phyloP scores from a whole-genome alignment of 2,113 vertebrate species.

The Eudyptes chrysolophus region DNA sequence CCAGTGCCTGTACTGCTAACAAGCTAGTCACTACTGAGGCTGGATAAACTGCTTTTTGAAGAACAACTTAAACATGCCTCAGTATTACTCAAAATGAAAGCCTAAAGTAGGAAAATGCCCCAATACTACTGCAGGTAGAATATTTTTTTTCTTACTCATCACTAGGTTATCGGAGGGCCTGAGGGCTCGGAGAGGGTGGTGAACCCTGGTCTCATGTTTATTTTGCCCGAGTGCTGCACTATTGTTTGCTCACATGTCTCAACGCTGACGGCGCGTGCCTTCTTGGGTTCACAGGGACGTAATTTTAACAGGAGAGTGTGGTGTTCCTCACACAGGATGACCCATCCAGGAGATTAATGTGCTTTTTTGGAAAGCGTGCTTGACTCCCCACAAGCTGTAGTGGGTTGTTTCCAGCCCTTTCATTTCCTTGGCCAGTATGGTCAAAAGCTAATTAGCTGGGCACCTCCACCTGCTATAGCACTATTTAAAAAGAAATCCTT shows the following conservation, averaged over 20 bases:
- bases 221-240: not conserved
- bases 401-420: not conserved
- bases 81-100: not conserved
- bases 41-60: not conserved
- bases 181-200: not conserved
- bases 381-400: not conserved
- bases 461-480: not conserved
- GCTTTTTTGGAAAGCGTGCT: not conserved
- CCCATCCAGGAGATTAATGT: not conserved
- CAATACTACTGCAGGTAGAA: not conserved
- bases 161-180: not conserved
- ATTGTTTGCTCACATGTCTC: not conserved
- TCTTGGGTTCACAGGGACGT: not conserved
- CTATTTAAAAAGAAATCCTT: not conserved
- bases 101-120: not conserved
- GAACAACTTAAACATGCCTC: not conserved
- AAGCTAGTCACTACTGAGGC: not conserved
- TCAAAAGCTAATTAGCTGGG: not conserved
- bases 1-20: not conserved
- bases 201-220: not conserved
- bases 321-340: not conserved
- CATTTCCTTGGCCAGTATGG: not conserved
- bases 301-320: not conserved
- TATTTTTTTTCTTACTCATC: not conserved
- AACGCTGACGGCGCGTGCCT: rapidly evolving